A percentile compares a stretch with the other conserved stretches of the same genome.
These are phyloP conservation scores for Palythoa grandiflora DNA, from an alignment of 92 coral and sea anemone species.

Conservation along the genomic window DNA sequence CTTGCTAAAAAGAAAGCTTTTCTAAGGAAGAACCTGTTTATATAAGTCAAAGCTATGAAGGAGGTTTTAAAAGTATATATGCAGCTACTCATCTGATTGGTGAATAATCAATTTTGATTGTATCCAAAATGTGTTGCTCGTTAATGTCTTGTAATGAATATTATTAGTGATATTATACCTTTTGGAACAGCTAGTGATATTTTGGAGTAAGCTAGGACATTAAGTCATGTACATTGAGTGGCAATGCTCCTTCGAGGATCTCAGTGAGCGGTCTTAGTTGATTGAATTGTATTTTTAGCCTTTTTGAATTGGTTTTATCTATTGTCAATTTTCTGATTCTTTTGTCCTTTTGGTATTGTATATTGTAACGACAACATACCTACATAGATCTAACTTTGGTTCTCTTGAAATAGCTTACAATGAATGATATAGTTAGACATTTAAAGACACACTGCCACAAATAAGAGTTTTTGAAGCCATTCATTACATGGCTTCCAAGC, in stretches of 20 bases:
- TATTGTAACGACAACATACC: too few species aligned
- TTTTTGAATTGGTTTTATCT: too few species aligned
- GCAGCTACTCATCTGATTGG: background rate
- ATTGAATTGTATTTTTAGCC: too few species aligned
- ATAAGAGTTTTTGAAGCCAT: too few species aligned
- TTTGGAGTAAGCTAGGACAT: background rate
- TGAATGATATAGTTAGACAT: too few species aligned
- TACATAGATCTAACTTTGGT: too few species aligned
- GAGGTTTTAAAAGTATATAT: background rate
- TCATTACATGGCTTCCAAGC: too few species aligned
- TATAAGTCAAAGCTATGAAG: background rate
- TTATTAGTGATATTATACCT: background rate
- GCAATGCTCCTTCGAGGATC: background rate
- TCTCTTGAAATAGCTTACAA: too few species aligned
- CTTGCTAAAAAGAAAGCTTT: slow-evolving; percentile 30
- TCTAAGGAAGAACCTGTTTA: slow-evolving; percentile 32
- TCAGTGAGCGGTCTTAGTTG: background rate
- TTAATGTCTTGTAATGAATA: background rate
- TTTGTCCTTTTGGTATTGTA: too few species aligned
- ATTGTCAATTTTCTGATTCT: too few species aligned
- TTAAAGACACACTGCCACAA: too few species aligned
- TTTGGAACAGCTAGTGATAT: background rate
- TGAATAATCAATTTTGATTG: background rate
- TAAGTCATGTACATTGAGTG: background rate
- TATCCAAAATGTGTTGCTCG: too few species aligned